phyloP scores from a whole-genome alignment of 1,140 invertebrate species.

The Trichonephila inaurata region DNA sequence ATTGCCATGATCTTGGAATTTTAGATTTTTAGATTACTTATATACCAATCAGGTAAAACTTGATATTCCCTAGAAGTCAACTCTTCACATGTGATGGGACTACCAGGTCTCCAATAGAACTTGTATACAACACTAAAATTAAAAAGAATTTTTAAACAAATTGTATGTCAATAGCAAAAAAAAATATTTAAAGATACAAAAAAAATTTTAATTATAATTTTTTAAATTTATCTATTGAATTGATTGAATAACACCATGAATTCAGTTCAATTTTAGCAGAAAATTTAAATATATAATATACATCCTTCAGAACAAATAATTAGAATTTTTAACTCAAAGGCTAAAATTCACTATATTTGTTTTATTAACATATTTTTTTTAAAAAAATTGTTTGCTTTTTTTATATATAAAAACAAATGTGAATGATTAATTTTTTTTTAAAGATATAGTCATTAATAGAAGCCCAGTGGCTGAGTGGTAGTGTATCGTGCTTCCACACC shows the following conservation, averaged over 20 bases:
- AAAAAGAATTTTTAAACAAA: not conserved
- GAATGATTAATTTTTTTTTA: too few relatives aligned
- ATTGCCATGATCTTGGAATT: conserved; percentile 18
- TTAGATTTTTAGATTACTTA: conserved; percentile 58
- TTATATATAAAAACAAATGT: too few relatives aligned
- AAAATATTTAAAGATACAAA: not conserved
- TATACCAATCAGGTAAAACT: conserved; percentile 82
- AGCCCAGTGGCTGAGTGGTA: too few relatives aligned
- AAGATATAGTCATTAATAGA: too few relatives aligned
- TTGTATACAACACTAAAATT: conserved; percentile 81
- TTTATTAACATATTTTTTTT: too few relatives aligned
- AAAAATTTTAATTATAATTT: not conserved
- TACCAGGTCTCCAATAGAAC: conserved; percentile 80
- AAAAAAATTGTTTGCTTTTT: too few relatives aligned
- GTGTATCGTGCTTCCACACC: too few relatives aligned
- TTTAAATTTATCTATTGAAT: not conserved
- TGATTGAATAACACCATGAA: not conserved
- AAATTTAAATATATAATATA: not conserved
- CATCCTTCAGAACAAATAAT: too few relatives aligned
- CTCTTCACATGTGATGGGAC: conserved; percentile 78
- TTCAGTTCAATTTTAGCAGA: not conserved
- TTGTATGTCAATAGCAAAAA: too few relatives aligned
- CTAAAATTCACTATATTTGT: too few relatives aligned
- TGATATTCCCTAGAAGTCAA: conserved; percentile 77
- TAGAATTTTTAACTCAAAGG: too few relatives aligned